Conservation (phyloP, 2,888 invertebrate species). For the Andrena trimmerana region DNA sequence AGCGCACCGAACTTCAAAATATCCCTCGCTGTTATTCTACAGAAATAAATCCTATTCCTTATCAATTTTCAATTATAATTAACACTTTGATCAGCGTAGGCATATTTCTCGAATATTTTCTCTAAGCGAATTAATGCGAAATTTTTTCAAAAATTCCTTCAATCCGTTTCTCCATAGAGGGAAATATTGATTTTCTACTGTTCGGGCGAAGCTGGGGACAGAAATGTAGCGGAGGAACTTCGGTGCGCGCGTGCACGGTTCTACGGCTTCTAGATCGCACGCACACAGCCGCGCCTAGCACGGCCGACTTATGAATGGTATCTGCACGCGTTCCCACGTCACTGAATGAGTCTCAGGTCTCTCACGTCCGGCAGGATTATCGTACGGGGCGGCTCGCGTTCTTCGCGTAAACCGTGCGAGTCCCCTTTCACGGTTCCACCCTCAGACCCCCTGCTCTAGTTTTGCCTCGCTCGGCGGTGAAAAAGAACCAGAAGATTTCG, state of each 20-base stretch:
- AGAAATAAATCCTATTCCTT: no score
- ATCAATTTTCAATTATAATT: no score
- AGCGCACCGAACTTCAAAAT: no score
- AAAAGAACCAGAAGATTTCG: constrained; percentile 38
- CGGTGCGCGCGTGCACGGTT: constrained; percentile 21
- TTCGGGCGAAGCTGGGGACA: constrained; percentile 13
- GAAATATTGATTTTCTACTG: not conserved
- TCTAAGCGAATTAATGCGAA: no score
- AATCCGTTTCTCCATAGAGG: not conserved
- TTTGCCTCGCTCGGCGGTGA: constrained; percentile 26
- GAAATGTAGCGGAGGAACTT: constrained; percentile 39
- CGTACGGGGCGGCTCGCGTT: constrained; percentile 69
- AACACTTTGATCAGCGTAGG: no score
- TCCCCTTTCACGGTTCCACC: constrained; percentile 62
- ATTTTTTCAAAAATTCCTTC: not conserved
- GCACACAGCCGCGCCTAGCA: constrained; percentile 40
- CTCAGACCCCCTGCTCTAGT: constrained; percentile 47
- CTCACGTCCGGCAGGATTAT: constrained; percentile 74
- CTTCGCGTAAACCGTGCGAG: constrained; percentile 72
- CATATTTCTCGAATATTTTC: no score
- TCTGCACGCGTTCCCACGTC: constrained; percentile 75
- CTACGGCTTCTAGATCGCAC: constrained; percentile 56
- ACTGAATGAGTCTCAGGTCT: constrained; percentile 73
- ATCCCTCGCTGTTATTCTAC: no score
- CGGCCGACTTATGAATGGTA: constrained; percentile 74